phyloP scores from a whole-genome alignment of 2,888 invertebrate genomes.

The Acleris literana region DNA sequence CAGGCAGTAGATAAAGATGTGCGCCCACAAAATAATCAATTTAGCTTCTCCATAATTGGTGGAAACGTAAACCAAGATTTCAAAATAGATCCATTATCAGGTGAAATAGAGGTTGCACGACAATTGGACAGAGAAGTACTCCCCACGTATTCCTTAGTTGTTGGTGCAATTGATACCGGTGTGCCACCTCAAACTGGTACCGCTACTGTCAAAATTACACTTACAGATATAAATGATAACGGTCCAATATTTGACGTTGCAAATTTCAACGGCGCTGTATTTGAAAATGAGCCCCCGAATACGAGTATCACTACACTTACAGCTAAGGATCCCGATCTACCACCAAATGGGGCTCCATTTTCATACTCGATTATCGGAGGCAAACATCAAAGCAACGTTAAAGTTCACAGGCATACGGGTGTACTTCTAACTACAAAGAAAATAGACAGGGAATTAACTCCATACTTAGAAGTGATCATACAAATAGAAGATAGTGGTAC shows the following conservation, averaged over 20 bases:
- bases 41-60: slow-evolving; percentile 93
- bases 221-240: slow-evolving; percentile 96
- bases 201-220: slow-evolving; percentile 89
- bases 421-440: slow-evolving; percentile 89
- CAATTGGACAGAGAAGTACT: slow-evolving; percentile 92
- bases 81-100: slow-evolving; percentile 93
- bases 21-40: slow-evolving; percentile 94
- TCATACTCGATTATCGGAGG: slow-evolving; percentile 91
- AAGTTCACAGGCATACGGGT: slow-evolving; percentile 91
- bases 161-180: slow-evolving; percentile 95
- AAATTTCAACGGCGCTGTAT: slow-evolving; percentile 89
- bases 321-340: slow-evolving; percentile 94
- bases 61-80: slow-evolving; percentile 93
- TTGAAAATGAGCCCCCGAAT: slow-evolving; percentile 93
- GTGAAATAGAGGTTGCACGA: slow-evolving; percentile 90
- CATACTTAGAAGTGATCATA: slow-evolving; percentile 89
- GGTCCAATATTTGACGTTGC: slow-evolving; percentile 91
- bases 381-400: slow-evolving; percentile 89
- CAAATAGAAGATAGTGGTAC: slow-evolving; percentile 95
- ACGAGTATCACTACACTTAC: slow-evolving; percentile 92
- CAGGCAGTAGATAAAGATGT: slow-evolving; percentile 96
- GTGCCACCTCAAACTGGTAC: slow-evolving; percentile 96
- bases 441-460: slow-evolving; percentile 92
- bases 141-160: slow-evolving; percentile 88
- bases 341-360: slow-evolving; percentile 96